These are phyloP conservation scores for Eulemur rufifrons DNA, from an alignment of 2,113 vertebrate species.

Conservation along the genomic window DNA sequence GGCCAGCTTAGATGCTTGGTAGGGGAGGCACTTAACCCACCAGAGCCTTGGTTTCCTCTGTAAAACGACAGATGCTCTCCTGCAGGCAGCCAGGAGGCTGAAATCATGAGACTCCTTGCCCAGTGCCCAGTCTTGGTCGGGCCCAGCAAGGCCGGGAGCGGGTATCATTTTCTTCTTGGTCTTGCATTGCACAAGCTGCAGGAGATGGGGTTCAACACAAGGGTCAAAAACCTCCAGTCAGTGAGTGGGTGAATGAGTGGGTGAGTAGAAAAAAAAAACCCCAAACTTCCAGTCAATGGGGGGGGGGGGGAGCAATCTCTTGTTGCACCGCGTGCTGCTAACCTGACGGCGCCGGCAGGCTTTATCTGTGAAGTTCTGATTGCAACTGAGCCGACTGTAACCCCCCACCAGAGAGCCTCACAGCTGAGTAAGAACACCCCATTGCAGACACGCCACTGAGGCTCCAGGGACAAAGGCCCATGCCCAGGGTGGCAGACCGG, in stretches of 20 bases:
- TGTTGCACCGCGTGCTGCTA: background rate
- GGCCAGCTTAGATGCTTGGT: no score
- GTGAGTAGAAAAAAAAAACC: no score
- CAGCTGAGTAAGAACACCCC: background rate
- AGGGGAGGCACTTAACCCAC: background rate
- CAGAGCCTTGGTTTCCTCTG: background rate
- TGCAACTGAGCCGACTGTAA: background rate
- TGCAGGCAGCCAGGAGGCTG: background rate
- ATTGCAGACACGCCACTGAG: background rate
- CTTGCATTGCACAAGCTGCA: background rate
- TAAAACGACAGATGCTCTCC: background rate
- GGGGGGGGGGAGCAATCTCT: background rate
- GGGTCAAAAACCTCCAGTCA: no score
- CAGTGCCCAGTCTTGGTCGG: background rate
- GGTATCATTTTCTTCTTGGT: background rate
- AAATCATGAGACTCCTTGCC: no score
- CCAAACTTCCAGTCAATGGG: background rate
- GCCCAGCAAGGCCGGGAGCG: background rate
- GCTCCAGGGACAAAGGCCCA: background rate
- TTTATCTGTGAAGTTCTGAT: background rate
- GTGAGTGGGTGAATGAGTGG: no score
- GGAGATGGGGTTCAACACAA: background rate
- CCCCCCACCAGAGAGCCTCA: no score
- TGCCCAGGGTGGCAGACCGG: background rate
- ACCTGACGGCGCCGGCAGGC: background rate